These are phyloP conservation scores for Andrena marginata DNA, from an alignment of 2,888 invertebrate species.

Conservation along the genomic window DNA sequence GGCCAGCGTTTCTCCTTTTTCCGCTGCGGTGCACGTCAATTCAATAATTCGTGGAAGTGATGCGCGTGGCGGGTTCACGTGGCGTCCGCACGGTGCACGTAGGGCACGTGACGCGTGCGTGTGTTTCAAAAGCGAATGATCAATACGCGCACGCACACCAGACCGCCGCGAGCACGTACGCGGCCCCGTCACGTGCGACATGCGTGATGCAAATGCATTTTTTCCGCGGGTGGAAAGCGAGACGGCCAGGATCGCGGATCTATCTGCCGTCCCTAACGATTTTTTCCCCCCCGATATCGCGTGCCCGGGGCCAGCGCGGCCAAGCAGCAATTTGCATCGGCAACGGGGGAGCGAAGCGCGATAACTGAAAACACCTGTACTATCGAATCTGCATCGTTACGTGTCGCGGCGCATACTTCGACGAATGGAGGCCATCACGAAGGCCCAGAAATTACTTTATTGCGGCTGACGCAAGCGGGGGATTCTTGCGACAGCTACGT, in stretches of 20 bases:
- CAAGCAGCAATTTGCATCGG: background rate
- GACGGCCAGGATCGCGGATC: conserved; percentile 11
- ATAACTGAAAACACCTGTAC: background rate
- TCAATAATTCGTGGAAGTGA: conserved; percentile 52
- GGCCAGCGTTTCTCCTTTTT: conserved; percentile 11
- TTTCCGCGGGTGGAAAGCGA: conserved; percentile 2
- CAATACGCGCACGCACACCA: conserved; percentile 47
- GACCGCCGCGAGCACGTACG: background rate
- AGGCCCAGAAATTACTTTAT: background rate
- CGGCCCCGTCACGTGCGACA: conserved; percentile 36
- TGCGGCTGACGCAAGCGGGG: background rate
- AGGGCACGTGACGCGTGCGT: conserved; percentile 57
- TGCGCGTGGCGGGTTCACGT: conserved; percentile 51
- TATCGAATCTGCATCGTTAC: background rate
- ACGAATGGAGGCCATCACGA: conserved; percentile 1
- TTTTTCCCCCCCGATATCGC: background rate
- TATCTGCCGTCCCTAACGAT: background rate
- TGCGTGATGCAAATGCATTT: conserved; percentile 42
- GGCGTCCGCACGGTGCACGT: conserved; percentile 19
- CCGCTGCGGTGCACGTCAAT: conserved; percentile 25
- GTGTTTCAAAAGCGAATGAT: conserved; percentile 56
- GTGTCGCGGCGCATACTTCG: too few species aligned
- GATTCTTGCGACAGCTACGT: too few species aligned
- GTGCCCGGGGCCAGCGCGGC: background rate
- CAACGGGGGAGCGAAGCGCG: background rate